Evolutionary conservation across 2,113 vertebrate genomes (phyloP), one percentile per base, ranked within the genome.

Genomic region (Anser brachyrhynchus): DNA sequence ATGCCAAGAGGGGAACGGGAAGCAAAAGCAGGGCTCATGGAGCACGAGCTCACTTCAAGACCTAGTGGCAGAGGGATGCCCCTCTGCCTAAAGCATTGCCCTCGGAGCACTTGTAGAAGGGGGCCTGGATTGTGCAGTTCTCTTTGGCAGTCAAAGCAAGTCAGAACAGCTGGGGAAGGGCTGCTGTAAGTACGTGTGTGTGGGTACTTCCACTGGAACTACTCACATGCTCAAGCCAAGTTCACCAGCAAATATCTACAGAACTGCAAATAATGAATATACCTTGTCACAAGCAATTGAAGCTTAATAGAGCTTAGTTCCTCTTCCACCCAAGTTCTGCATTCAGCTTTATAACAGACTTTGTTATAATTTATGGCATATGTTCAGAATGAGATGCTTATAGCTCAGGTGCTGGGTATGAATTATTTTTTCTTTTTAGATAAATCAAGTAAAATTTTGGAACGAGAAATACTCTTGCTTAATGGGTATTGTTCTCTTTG

Each of bases 101-200:
- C 58, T 35, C 37, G 52, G 61, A 44, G 25, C 23, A 20, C 21
- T 46, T 14, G 7, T 9, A 52, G 57, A 71, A 51, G 71, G 65
- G n/a, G 19, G 29, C 23, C 10, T 3, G 49, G 59, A 2, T 26
- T 13, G 49, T 11, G 1, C 16, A 8, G 39, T 11, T 80, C 49
- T 5, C 19, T 46, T 57, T 4, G n/a, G 54, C 33, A 10, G 25
- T 69, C 0, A 8, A 4, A 19, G 44, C n/a, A 28, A 57, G 8
- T 13, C 3, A 7, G 35, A 74, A 19, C 13, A 43, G 29, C 11
- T 33, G 73, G 35, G 80, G 81, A 77, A 83, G 29, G 2, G 8
- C 29, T 65, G 77, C 59, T 25, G 8, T 21, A 14, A 65, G 37
- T 7, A 35, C 41, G 6, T 0, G 0, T 5, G 19, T 43, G 4